Base-by-base conservation (phyloP, 2,113 vertebrate species). In the Oryzias celebensis region DNA sequence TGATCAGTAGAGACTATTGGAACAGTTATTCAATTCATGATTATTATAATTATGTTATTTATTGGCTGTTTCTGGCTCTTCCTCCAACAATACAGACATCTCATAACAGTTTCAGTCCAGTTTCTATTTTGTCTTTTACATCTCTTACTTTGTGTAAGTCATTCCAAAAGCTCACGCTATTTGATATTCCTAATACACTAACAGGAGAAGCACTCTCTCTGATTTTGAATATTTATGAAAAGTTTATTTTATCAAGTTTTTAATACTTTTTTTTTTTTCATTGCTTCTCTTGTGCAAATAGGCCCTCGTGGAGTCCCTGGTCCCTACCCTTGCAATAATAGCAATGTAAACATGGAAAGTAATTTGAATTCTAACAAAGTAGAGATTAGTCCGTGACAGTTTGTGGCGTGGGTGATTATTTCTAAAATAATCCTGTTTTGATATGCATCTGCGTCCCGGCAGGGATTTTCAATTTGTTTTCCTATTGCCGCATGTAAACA, bases 351-450 rank as follows among this genome's bases (percentile, higher is more conserved):
- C 90, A 92, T 85, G 78, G 82, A 87, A 91, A 90, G 89, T 91
- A 90, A 93, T 93, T 93, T 92, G 84, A 93, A 92, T 93, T 92
- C 90, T 91, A 91, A 91, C 91, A 92, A 92, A 91, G 87, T 92
- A 85, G 87, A 93, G 91, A 93, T 93, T 92, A 92, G 91, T 88
- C 83, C 78, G 85, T 87, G 87, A 90, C 85, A 90, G 88, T 90
- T 89, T 91, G 88, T 90, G 90, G 90, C 83, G 85, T 85, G 80
- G 85, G 63, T 77, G 92, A 92, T 93, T 92, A 92, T 92, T 92
- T 91, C 87, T 83, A 91, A 91, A 92, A 92, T 93, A 92, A 92
- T 93, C 90, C 90, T 91, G 88, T 91, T 93, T 92, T 92, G 91
- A 93, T 93, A 93, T 93, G 91, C 92, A 93, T 93, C 92, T 89